These are phyloP conservation scores for Tenthredo distinguenda DNA, from an alignment of 2,888 invertebrate genomes.

Conservation along the genomic window DNA sequence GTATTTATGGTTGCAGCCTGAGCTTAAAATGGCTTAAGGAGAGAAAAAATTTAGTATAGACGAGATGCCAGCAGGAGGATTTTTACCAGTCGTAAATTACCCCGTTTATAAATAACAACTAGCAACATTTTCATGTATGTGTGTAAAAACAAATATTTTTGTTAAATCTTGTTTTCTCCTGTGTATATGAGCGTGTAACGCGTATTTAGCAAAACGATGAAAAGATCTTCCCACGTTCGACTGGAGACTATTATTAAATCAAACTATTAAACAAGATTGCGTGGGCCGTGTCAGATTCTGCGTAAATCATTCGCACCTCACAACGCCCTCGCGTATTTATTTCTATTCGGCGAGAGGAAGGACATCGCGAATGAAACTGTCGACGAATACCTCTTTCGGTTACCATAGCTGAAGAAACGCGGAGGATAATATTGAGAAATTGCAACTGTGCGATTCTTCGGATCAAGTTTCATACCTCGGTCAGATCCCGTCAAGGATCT, in stretches of 20 bases:
- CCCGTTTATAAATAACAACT: neutral
- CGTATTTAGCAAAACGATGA: neutral
- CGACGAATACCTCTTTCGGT: constrained; percentile 23
- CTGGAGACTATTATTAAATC: constrained; percentile 44
- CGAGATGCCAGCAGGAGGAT: neutral
- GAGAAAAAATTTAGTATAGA: neutral
- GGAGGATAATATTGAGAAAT: neutral
- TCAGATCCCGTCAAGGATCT: neutral
- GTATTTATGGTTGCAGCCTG: constrained; percentile 43
- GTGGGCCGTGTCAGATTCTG: constrained; percentile 46
- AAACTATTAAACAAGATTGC: constrained; percentile 49
- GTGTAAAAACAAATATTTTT: neutral
- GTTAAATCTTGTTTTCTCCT: neutral
- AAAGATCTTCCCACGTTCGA: constrained; percentile 44
- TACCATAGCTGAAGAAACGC: neutral
- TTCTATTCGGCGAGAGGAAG: neutral
- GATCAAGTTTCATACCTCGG: neutral
- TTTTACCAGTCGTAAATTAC: constrained; percentile 21
- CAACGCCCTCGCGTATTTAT: neutral
- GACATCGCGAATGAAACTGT: constrained; percentile 23
- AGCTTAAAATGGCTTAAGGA: constrained; percentile 6
- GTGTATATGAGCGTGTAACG: neutral
- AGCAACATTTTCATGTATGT: neutral
- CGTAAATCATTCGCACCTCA: constrained; percentile 49
- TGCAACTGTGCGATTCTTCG: neutral